Percentiles rank a stretch among this genome's conserved stretches.
These are phyloP conservation scores for Epinotia nisella DNA, from an alignment of 2,888 invertebrate genomes.

Conservation along the genomic window DNA sequence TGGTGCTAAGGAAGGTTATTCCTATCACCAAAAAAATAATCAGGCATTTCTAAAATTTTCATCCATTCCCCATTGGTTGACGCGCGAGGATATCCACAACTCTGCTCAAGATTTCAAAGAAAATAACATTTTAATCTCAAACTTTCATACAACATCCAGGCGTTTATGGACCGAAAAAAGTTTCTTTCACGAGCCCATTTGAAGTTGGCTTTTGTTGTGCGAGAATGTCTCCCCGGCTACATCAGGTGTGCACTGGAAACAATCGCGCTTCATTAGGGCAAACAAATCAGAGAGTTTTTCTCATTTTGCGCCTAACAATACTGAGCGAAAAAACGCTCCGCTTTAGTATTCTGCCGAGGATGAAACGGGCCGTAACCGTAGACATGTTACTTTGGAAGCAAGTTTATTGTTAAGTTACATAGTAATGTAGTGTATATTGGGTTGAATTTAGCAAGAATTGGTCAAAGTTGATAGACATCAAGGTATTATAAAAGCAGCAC, in stretches of 20 bases:
- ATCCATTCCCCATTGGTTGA: too few relatives aligned
- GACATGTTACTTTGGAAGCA: not conserved
- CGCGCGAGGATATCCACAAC: slow-evolving; percentile 18
- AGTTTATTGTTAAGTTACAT: not conserved
- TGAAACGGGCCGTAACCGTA: not conserved
- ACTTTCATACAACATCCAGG: slow-evolving; percentile 35
- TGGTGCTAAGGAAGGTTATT: too few relatives aligned
- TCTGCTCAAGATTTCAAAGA: slow-evolving; percentile 10
- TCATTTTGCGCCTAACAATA: slow-evolving; percentile 45
- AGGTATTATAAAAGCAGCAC: not conserved
- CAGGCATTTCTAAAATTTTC: too few relatives aligned
- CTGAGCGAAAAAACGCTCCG: slow-evolving; percentile 32
- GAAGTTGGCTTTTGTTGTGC: slow-evolving; percentile 51
- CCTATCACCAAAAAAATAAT: too few relatives aligned
- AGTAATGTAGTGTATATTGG: not conserved
- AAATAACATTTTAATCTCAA: slow-evolving; percentile 35
- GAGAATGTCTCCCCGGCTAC: slow-evolving; percentile 50
- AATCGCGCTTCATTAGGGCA: slow-evolving; percentile 62
- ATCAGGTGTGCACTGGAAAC: slow-evolving; percentile 61
- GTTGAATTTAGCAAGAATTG: not conserved
- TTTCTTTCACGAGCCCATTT: slow-evolving; percentile 34
- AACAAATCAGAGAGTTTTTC: slow-evolving; percentile 52
- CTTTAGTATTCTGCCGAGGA: slow-evolving; percentile 5
- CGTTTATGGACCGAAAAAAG: slow-evolving; percentile 41
- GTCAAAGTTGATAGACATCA: not conserved